Evolutionary conservation across 2,888 invertebrate species (phyloP).

Genomic region (Elysia crispata): DNA sequence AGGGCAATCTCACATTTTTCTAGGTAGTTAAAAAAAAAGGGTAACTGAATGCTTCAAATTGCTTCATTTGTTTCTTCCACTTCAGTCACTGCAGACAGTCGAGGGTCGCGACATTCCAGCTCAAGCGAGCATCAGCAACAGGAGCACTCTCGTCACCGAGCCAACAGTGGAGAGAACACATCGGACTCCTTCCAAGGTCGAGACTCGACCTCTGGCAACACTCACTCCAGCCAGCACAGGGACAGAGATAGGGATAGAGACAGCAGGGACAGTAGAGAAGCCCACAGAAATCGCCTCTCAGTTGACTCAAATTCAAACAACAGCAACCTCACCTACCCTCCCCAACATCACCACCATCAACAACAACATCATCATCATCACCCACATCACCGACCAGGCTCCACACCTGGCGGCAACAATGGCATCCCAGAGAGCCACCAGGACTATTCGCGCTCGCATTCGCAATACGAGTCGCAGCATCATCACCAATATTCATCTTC

Average conservation of each 20-base stretch:
- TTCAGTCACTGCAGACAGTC: conserved; percentile 43
- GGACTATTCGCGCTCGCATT: conserved; percentile 32
- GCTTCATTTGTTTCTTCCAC: neutral
- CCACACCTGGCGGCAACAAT: conserved; percentile 46
- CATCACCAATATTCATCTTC: conserved; percentile 32
- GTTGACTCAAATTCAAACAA: conserved; percentile 35
- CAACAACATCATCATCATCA: conserved; percentile 26
- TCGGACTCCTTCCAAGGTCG: conserved; percentile 37
- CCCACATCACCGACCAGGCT: conserved; percentile 30
- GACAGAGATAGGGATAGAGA: conserved; percentile 36
- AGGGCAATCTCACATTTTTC: too few relatives aligned
- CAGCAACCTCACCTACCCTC: conserved; percentile 22
- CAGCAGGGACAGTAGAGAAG: conserved; percentile 6
- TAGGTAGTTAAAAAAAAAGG: too few relatives aligned
- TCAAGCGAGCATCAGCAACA: conserved; percentile 44
- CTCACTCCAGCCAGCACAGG: conserved; percentile 19
- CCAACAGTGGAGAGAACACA: conserved; percentile 37
- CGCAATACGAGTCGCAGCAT: conserved; percentile 26
- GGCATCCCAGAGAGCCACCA: conserved; percentile 26
- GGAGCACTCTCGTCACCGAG: conserved; percentile 37
- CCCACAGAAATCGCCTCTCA: conserved; percentile 13
- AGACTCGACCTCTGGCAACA: conserved; percentile 33
- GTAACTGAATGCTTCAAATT: too few relatives aligned
- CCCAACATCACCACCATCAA: too few relatives aligned
- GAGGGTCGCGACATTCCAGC: conserved; percentile 48